Evolutionary conservation across 2,888 invertebrate genomes (phyloP).

Genomic region (Nesidiocoris tenuis): DNA sequence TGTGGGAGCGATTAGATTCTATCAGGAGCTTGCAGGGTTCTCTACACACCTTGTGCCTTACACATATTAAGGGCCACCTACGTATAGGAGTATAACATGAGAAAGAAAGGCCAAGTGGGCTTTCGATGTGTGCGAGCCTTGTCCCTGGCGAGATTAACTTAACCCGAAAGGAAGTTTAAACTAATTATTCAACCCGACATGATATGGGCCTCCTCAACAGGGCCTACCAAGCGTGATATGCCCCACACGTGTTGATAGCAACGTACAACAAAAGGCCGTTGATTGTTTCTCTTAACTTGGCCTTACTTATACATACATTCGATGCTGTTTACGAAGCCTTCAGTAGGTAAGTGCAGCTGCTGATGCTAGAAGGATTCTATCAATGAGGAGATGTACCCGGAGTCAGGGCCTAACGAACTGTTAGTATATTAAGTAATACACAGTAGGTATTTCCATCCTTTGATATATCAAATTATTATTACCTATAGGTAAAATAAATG

Average conservation of each 20-base stretch:
- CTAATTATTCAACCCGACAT: not conserved
- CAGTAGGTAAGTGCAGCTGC: too few species aligned
- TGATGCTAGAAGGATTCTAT: too few species aligned
- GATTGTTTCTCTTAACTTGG: not conserved
- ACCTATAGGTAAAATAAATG: too few species aligned
- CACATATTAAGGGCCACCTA: not conserved
- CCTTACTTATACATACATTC: too few species aligned
- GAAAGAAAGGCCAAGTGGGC: not conserved
- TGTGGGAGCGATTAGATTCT: constrained; percentile 31
- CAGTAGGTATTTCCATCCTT: too few species aligned
- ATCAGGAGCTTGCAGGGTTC: constrained; percentile 7
- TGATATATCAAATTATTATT: too few species aligned
- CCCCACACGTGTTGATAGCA: not conserved
- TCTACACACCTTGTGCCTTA: not conserved
- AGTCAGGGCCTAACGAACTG: too few species aligned
- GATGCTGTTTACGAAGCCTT: not conserved
- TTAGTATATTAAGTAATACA: too few species aligned
- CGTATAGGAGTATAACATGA: not conserved
- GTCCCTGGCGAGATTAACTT: not conserved
- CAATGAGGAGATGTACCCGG: too few species aligned
- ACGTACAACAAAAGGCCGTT: not conserved
- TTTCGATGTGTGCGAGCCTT: not conserved
- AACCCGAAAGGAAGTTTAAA: not conserved
- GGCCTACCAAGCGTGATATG: not conserved
- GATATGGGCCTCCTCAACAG: not conserved